Evolutionary conservation across 2,113 vertebrate genomes (phyloP).

Genomic region (Bambusicola thoracicus): DNA sequence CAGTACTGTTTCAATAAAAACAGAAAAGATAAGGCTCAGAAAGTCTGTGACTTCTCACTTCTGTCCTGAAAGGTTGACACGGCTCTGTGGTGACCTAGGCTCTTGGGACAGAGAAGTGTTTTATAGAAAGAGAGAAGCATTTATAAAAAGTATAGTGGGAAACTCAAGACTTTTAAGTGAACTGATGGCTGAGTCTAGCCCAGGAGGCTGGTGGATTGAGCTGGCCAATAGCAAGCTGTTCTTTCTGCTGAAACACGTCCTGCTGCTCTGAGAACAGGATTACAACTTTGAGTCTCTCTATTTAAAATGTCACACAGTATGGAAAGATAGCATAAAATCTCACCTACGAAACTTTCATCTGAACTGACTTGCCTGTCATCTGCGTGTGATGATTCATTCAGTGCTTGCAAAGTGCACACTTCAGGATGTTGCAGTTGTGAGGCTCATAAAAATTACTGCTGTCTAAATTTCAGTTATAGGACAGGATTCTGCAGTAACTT

Average conservation of each 20-base stretch:
- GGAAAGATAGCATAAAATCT: slow-evolving; percentile 1
- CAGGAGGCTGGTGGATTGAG: neutral
- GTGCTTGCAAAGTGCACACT: rapidly evolving
- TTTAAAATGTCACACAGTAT: slow-evolving; percentile 13
- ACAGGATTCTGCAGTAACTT: neutral
- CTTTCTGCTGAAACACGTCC: neutral
- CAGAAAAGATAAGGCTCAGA: neutral
- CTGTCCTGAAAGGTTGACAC: neutral
- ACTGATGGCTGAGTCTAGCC: neutral
- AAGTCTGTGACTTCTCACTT: neutral
- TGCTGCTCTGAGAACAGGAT: neutral
- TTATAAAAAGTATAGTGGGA: neutral
- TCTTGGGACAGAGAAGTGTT: neutral
- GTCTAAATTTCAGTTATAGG: neutral
- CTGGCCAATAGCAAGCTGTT: neutral
- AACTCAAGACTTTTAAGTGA: neutral
- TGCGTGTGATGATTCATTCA: neutral
- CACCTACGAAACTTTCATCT: slow-evolving; percentile 18
- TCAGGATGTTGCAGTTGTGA: neutral
- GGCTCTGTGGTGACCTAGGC: neutral
- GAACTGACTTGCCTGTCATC: neutral
- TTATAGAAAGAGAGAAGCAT: neutral
- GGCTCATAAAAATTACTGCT: neutral
- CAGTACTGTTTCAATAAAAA: neutral
- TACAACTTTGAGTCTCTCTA: neutral